Conservation (phyloP, 2,888 invertebrate genomes). For the Sialis fuliginosa region DNA sequence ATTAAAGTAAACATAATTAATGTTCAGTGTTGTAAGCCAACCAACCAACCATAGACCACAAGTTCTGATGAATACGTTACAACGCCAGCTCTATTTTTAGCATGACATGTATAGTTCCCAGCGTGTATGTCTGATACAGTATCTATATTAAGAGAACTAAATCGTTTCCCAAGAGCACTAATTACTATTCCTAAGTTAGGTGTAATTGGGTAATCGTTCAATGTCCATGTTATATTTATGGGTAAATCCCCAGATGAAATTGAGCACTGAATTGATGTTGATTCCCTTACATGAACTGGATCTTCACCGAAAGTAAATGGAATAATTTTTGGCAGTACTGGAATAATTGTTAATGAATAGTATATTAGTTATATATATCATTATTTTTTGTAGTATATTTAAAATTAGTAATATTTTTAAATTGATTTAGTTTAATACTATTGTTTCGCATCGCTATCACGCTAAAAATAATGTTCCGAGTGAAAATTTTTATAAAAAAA, state of each 20-base stretch:
- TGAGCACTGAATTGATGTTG: constrained; percentile 30
- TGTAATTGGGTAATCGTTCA: constrained; percentile 35
- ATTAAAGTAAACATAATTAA: too few species aligned
- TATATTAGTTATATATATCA: too few species aligned
- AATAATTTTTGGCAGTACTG: constrained; percentile 33
- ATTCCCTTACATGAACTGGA: constrained; percentile 24
- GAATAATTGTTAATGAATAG: constrained; percentile 5
- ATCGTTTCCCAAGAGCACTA: constrained; percentile 43
- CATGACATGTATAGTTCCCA: constrained; percentile 43
- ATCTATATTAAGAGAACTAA: constrained; percentile 40
- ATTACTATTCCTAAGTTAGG: constrained; percentile 28
- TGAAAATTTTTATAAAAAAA: too few species aligned
- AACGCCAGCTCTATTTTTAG: constrained; percentile 37
- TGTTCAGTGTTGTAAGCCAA: not conserved
- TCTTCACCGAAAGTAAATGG: constrained; percentile 58
- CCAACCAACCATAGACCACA: constrained; percentile 36
- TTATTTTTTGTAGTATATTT: too few species aligned
- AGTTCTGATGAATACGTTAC: constrained; percentile 34
- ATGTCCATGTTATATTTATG: constrained; percentile 37
- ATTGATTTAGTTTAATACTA: too few species aligned
- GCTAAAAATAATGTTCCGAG: too few species aligned
- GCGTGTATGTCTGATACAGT: constrained; percentile 39
- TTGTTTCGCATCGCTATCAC: too few species aligned
- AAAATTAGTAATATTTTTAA: too few species aligned
- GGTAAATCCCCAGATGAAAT: constrained; percentile 38